These are phyloP conservation scores for Aleiodes leptofemur DNA, from an alignment of 2,888 invertebrate species.

Conservation along the genomic window DNA sequence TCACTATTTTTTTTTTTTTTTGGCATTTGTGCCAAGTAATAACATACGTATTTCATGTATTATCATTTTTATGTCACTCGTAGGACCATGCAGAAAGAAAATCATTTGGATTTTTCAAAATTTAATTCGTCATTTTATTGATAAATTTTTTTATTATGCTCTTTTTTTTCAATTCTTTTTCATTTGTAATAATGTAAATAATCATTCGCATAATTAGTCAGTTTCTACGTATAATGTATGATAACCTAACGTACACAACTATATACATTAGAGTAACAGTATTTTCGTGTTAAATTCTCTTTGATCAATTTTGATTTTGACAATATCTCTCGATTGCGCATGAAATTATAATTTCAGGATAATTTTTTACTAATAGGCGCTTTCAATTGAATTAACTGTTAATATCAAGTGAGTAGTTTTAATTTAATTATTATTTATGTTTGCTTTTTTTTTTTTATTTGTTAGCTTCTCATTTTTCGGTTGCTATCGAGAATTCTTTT, in stretches of 20 bases:
- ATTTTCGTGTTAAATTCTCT: conserved; percentile 44
- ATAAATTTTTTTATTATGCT: conserved; percentile 19
- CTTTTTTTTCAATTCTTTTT: conserved; percentile 37
- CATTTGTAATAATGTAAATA: conserved; percentile 45
- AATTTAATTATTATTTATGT: conserved; percentile 36
- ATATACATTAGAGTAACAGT: conserved; percentile 69
- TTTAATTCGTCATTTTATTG: conserved; percentile 31
- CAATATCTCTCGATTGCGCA: conserved; percentile 19
- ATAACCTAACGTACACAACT: conserved; percentile 64
- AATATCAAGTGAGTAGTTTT: conserved; percentile 22
- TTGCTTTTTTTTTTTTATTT: conserved; percentile 14
- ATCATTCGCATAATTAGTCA: conserved; percentile 41
- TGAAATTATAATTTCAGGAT: not conserved
- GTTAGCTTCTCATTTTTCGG: conserved; percentile 19
- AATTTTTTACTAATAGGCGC: conserved; percentile 35
- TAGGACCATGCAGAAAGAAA: conserved; percentile 34
- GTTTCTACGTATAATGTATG: conserved; percentile 47
- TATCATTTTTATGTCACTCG: conserved; percentile 28
- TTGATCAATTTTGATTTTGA: conserved; percentile 23
- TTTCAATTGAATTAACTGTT: conserved; percentile 15
- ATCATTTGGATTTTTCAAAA: conserved; percentile 21
- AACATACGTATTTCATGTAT: conserved; percentile 41
- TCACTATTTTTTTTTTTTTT: conserved; percentile 6
- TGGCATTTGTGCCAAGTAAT: conserved; percentile 43
- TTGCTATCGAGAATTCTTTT: conserved; percentile 31